Evolutionary conservation across 2,113 vertebrate species (phyloP).

Genomic region (Monopterus albus): DNA sequence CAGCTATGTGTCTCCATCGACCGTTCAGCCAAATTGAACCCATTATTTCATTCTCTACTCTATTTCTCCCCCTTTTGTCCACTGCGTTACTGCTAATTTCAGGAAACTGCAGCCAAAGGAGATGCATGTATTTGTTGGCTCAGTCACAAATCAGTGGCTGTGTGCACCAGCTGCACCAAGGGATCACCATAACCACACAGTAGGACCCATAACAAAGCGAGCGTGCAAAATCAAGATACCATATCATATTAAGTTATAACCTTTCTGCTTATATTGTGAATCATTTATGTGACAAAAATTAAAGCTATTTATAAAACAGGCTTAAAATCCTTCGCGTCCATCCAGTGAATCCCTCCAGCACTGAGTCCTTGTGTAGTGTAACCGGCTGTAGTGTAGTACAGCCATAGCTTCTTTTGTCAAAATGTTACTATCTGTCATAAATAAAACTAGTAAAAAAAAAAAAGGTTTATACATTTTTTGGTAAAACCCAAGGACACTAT

Average conservation of each 20-base stretch:
- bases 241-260: neutral
- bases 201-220: too few relatives aligned
- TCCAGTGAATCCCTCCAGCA: slow-evolving; percentile 11
- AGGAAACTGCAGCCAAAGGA: slow-evolving; percentile 20
- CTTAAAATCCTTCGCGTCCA: neutral
- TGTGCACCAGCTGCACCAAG: slow-evolving; percentile 37
- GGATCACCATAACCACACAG: slow-evolving; percentile 4
- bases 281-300: slow-evolving; percentile 15
- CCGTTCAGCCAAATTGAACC: slow-evolving; percentile 24
- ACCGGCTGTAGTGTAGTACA: too few relatives aligned
- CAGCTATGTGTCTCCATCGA: slow-evolving; percentile 4
- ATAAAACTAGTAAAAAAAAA: too few relatives aligned
- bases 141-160: slow-evolving; percentile 3
- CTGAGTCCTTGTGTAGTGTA: too few relatives aligned
- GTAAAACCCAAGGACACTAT: too few relatives aligned
- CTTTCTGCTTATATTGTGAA: slow-evolving; percentile 5
- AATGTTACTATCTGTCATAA: too few relatives aligned
- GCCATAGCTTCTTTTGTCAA: too few relatives aligned
- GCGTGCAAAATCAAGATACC: neutral
- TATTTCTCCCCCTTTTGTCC: slow-evolving; percentile 17
- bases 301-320: slow-evolving; percentile 4
- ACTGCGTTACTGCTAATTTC: slow-evolving; percentile 30
- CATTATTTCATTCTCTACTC: slow-evolving; percentile 49
- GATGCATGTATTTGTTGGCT: slow-evolving; percentile 21
- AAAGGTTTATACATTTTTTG: too few relatives aligned